Percentiles rank a stretch among this genome's conserved stretches.
phyloP scores from a whole-genome alignment of 2,797 vertebrate species.

The Hyperoplus immaculatus region DNA sequence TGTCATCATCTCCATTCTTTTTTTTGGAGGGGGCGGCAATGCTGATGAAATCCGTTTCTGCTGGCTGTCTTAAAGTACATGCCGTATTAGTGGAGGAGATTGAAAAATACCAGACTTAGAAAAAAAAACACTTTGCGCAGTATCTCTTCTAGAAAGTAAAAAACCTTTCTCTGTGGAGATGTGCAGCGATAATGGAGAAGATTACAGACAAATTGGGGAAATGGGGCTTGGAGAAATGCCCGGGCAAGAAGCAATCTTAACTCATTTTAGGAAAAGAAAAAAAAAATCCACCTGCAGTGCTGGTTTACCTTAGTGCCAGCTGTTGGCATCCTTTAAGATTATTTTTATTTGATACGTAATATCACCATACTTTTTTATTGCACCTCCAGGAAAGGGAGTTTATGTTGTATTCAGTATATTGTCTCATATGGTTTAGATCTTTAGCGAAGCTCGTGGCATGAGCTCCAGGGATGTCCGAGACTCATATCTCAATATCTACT shows the following conservation, averaged over 20 bases:
- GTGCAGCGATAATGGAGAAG: conserved; percentile 36
- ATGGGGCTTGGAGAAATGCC: conserved; percentile 26
- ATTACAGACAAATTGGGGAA: conserved; percentile 30
- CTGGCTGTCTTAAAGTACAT: conserved; percentile 17
- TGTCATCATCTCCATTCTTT: conserved; percentile 32
- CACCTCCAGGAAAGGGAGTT: too few relatives aligned
- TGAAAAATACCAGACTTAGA: conserved; percentile 14
- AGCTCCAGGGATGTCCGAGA: too few relatives aligned
- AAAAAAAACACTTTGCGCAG: not conserved
- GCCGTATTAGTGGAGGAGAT: not conserved
- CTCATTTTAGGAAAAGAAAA: not conserved
- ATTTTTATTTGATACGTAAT: not conserved
- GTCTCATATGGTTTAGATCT: too few relatives aligned
- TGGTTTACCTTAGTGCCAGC: conserved; percentile 5
- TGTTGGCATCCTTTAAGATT: not conserved
- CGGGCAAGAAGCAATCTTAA: not conserved
- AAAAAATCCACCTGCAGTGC: conserved; percentile 7
- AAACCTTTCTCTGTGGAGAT: conserved; percentile 42
- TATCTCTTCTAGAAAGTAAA: conserved; percentile 38
- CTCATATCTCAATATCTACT: not conserved
- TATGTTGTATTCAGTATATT: too few relatives aligned
- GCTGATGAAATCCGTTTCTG: conserved; percentile 47
- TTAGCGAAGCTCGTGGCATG: too few relatives aligned
- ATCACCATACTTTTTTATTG: too few relatives aligned
- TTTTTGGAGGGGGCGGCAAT: not conserved